phyloP scores from a whole-genome alignment of 2,888 invertebrate genomes.

The Lochmaea crataegi region DNA sequence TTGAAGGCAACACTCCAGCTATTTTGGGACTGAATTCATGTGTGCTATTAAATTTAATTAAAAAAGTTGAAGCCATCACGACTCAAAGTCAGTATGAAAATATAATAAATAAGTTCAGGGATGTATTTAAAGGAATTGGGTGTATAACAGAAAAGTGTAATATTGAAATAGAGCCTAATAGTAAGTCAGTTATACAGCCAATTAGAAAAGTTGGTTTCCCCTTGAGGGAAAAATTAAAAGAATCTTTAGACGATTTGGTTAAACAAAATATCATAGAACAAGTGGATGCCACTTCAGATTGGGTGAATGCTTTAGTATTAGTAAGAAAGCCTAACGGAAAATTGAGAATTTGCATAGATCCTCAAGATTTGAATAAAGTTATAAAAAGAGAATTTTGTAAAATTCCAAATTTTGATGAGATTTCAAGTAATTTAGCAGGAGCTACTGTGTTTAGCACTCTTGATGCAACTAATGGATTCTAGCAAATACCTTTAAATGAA shows the following conservation, averaged over 20 bases:
- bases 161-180: no score
- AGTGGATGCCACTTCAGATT: conserved; percentile 39
- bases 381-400: conserved; percentile 40
- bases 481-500: conserved; percentile 29
- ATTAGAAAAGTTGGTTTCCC: no score
- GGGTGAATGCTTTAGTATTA: conserved; percentile 49
- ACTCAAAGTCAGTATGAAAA: background rate
- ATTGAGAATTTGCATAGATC: conserved; percentile 42
- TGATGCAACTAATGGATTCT: conserved; percentile 34
- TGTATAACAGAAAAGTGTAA: no score
- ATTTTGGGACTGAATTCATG: conserved; percentile 25
- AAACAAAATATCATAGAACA: conserved; percentile 33
- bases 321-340: conserved; percentile 36
- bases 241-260: no score
- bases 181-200: conserved; percentile 19
- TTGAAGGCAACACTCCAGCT: conserved; percentile 18
- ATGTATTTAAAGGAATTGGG: conserved; percentile 18
- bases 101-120: background rate
- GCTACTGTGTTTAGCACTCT: background rate
- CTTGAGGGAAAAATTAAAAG: no score
- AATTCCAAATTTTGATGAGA: conserved; percentile 43
- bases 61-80: conserved; percentile 23
- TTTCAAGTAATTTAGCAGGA: conserved; percentile 35
- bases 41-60: conserved; percentile 26
- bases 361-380: conserved; percentile 40